Conservation (phyloP, 2,113 vertebrate species). For the Stercorarius parasiticus region DNA sequence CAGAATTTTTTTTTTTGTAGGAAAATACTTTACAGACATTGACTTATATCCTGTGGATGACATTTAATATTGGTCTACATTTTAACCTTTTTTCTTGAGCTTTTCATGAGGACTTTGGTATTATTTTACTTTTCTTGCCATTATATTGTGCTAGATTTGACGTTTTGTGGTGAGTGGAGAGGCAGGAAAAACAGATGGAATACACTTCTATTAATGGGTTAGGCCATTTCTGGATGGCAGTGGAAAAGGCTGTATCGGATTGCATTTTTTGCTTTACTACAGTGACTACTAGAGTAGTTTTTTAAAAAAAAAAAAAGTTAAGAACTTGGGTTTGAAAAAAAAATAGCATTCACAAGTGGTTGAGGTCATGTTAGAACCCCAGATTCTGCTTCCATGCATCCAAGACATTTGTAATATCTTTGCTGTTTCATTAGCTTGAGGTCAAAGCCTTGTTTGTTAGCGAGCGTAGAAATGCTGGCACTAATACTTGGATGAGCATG, state of each 20-base stretch:
- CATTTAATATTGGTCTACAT: neutral
- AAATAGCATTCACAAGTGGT: neutral
- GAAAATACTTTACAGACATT: neutral
- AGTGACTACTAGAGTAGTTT: neutral
- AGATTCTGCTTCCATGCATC: neutral
- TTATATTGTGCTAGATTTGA: neutral
- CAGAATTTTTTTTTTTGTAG: neutral
- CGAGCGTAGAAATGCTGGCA: accelerated
- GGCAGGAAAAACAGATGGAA: neutral
- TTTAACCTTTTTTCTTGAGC: neutral
- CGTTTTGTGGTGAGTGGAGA: neutral
- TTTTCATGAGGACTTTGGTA: neutral
- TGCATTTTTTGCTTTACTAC: neutral
- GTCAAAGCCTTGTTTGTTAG: neutral
- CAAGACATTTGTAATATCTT: neutral
- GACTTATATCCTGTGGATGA: neutral
- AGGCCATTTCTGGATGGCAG: neutral
- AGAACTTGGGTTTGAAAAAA: neutral
- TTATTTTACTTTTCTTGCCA: neutral
- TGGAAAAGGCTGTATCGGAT: neutral
- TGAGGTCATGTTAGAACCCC: neutral
- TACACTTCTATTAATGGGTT: neutral
- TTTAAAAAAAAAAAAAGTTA: neutral
- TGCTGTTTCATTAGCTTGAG: neutral
- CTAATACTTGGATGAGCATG: neutral